Base-by-base conservation (phyloP, 2,113 vertebrate genomes). In the Notothenia rossii region DNA sequence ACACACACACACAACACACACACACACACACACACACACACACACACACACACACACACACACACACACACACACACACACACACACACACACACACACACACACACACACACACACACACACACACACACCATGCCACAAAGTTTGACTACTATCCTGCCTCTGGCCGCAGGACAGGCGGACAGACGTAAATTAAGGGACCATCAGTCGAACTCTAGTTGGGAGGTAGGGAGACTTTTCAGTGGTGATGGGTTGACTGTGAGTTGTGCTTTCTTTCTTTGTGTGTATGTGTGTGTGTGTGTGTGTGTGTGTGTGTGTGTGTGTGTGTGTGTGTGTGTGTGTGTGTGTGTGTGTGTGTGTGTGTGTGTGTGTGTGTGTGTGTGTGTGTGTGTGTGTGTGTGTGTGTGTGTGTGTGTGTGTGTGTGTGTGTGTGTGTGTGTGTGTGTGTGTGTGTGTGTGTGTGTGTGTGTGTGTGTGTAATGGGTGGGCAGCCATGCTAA, bases 81-180 rank as follows among this genome's bases (percentile, higher is more conserved):
- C 22, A 22, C 22, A 22, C 22, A 22, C 22, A 22, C 22, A 22
- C 22, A 22, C 22, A 22, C 22, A 22, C 22, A 22, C 22, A 22
- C 22, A 22, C 22, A 22, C 29, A 29, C 40, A 69, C 70, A 55
- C 40, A 66, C 67, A 54, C 29, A 65, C 55, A 72, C 69, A 58
- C 10, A 72, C 78, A 79, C 58, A 55, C 76, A 77, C 62, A 62
- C 25, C 20, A 56, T 56, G 60, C 49, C 11, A 7, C 55, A 79
- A 72, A 84, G 64, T 73, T 88, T 85, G 76, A 88, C 67, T 48
- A 29, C 73, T 18, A 17, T 48, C 66, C 70, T 9, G 75, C 88
- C 76, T 79, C 15, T 0, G 79, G 85, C 67, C 51, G 13, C n/a
- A 3, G 48, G 62, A 66, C 75, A 75, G 53, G 61, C 75, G 72